phyloP scores from a whole-genome alignment of 2,113 vertebrate genomes.

The Genyomyrus donnyi region DNA sequence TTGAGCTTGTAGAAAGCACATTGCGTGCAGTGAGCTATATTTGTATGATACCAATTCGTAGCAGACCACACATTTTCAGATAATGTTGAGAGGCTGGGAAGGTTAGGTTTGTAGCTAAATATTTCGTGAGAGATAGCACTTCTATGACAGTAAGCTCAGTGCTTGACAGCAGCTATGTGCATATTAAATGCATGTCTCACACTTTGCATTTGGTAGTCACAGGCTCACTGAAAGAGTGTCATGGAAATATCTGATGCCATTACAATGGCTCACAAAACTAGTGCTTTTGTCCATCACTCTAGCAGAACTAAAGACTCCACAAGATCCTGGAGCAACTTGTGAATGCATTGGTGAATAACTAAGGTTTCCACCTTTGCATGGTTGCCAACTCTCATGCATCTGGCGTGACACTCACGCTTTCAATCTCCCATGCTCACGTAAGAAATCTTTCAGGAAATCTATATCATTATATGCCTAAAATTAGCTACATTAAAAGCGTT shows the following conservation, averaged over 20 bases:
- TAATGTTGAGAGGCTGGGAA: too few species aligned
- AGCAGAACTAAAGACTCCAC: neutral
- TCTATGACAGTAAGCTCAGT: neutral
- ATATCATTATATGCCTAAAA: too few species aligned
- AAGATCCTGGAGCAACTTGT: too few species aligned
- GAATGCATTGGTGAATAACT: too few species aligned
- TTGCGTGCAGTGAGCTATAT: neutral
- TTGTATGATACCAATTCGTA: neutral
- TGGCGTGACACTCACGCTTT: too few species aligned
- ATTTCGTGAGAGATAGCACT: neutral
- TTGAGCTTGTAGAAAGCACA: neutral
- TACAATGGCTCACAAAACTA: neutral
- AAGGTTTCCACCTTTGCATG: too few species aligned
- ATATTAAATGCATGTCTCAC: neutral
- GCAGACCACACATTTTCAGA: neutral
- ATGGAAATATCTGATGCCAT: neutral
- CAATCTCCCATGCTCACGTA: too few species aligned
- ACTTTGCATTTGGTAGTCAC: neutral
- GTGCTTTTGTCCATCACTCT: neutral
- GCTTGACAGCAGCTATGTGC: neutral
- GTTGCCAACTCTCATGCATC: too few species aligned
- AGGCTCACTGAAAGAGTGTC: neutral
- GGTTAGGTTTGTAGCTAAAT: neutral
- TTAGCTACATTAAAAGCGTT: too few species aligned
- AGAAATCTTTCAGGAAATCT: too few species aligned